A percentile compares a stretch with the other conserved stretches of the same genome.
phyloP scores from a whole-genome alignment of 2,113 vertebrate genomes.

The Heloderma charlesbogerti region DNA sequence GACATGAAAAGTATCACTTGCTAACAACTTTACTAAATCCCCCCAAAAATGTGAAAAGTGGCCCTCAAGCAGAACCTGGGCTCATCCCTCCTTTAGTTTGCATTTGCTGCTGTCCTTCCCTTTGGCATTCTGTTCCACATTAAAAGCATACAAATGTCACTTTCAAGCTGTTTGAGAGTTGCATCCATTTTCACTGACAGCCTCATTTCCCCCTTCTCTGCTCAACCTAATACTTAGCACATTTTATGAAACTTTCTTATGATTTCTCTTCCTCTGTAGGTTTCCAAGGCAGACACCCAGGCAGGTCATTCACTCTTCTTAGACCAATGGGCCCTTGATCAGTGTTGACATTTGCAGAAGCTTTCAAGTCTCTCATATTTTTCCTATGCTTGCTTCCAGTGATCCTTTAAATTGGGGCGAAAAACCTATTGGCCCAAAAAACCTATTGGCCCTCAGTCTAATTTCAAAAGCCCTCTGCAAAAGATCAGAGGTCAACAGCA shows the following conservation, averaged over 20 bases:
- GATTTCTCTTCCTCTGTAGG: background rate
- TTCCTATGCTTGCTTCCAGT: background rate
- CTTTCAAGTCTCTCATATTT: background rate
- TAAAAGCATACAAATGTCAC: background rate
- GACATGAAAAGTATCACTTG: background rate
- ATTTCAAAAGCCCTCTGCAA: too few species aligned
- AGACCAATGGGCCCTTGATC: background rate
- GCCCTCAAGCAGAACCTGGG: background rate
- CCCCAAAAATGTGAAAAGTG: background rate
- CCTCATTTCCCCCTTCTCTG: background rate
- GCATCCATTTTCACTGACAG: background rate
- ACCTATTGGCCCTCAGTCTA: background rate
- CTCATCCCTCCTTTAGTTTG: background rate
- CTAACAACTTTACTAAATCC: background rate
- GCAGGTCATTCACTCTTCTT: background rate
- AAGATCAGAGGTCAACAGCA: too few species aligned
- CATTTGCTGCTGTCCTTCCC: background rate
- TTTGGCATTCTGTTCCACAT: background rate
- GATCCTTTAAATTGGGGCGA: background rate
- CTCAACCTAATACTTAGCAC: background rate
- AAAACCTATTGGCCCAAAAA: too few species aligned
- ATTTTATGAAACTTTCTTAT: background rate
- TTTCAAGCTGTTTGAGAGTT: background rate
- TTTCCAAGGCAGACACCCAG: background rate
- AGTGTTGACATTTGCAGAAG: background rate